phyloP scores from a whole-genome alignment of 2,888 invertebrate genomes.

The Buathra laborator region DNA sequence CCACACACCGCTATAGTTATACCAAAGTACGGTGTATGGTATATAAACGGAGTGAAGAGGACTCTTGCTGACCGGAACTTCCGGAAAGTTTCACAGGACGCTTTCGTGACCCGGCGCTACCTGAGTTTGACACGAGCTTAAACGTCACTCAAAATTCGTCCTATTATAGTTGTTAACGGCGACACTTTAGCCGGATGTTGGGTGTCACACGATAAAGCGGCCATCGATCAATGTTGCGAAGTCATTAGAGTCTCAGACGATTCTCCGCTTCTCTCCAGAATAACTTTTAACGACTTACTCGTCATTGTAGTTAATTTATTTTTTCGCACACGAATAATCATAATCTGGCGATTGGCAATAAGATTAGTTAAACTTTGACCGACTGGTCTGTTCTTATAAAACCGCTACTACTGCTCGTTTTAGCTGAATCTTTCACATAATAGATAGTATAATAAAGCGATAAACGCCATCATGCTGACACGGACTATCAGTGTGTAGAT shows the following conservation, averaged over 20 bases:
- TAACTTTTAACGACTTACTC: neutral
- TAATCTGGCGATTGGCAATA: neutral
- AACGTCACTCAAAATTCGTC: neutral
- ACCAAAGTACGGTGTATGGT: neutral
- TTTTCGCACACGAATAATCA: neutral
- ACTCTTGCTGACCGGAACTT: slow-evolving; percentile 32
- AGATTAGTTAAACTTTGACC: neutral
- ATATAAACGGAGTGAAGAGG: neutral
- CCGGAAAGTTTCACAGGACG: slow-evolving; percentile 11
- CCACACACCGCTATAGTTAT: neutral
- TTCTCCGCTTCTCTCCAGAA: neutral
- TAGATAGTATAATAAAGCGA: slow-evolving; percentile 52
- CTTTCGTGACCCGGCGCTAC: neutral
- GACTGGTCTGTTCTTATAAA: neutral
- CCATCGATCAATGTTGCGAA: neutral
- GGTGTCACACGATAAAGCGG: neutral
- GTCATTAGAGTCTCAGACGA: neutral
- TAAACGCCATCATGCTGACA: slow-evolving; percentile 29
- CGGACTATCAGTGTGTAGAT: neutral
- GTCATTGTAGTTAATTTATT: neutral
- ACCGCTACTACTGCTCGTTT: slow-evolving; percentile 14
- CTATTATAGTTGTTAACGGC: neutral
- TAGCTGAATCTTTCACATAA: slow-evolving; percentile 16
- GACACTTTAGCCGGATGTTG: neutral
- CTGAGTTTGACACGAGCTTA: slow-evolving; percentile 15